phyloP scores from a whole-genome alignment of 2,888 invertebrate genomes.

The Pasiphila rectangulata region DNA sequence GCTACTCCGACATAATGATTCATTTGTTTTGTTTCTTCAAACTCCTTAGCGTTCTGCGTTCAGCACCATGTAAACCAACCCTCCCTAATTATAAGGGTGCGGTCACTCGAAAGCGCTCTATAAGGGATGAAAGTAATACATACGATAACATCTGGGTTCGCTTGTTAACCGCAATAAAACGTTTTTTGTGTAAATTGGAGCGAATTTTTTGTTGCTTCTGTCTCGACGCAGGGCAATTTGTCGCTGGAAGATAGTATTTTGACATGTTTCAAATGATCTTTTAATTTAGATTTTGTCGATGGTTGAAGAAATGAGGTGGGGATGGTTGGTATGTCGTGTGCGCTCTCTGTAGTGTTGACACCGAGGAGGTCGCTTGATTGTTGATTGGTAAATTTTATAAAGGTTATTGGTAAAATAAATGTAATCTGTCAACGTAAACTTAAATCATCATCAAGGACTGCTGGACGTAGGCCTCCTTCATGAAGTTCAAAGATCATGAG shows the following conservation, averaged over 20 bases:
- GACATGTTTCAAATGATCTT: slow-evolving; percentile 31
- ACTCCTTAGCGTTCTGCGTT: too few species aligned
- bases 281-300: slow-evolving; percentile 21
- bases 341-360: too few species aligned
- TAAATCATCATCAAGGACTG: too few species aligned
- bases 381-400: too few species aligned
- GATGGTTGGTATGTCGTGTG: background rate
- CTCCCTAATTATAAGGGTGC: slow-evolving; percentile 64
- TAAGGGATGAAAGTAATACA: slow-evolving; percentile 78
- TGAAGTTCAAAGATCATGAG: too few species aligned
- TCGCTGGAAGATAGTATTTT: slow-evolving; percentile 52
- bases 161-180: slow-evolving; percentile 75
- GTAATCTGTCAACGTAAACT: too few species aligned
- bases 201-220: slow-evolving; percentile 71
- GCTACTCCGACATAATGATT: too few species aligned
- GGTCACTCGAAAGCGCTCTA: slow-evolving; percentile 56
- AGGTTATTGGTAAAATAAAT: too few species aligned
- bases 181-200: slow-evolving; percentile 64
- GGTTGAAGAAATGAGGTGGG: background rate
- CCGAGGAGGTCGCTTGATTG: too few species aligned
- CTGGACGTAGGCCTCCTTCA: too few species aligned
- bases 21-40: too few species aligned
- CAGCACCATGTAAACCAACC: slow-evolving; percentile 52
- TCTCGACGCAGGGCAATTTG: slow-evolving; percentile 69
- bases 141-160: slow-evolving; percentile 68